These are phyloP conservation scores for Tillus elongatus DNA, from an alignment of 2,888 invertebrate species.

Conservation along the genomic window DNA sequence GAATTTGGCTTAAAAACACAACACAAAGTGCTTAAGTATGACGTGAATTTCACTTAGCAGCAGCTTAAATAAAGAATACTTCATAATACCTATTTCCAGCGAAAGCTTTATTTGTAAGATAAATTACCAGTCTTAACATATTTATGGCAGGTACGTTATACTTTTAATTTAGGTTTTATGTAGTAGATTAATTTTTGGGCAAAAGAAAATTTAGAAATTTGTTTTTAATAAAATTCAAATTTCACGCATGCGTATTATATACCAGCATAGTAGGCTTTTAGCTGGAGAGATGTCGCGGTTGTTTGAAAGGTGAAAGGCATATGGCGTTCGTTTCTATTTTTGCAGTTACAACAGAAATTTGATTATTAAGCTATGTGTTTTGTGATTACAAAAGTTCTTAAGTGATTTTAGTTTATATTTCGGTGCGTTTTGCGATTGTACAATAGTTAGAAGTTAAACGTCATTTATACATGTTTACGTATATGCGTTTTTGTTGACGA, in stretches of 20 bases:
- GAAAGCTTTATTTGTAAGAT: no score
- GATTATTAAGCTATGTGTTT: conserved; percentile 24
- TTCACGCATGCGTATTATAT: not conserved
- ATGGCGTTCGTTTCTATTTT: conserved; percentile 37
- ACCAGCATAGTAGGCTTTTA: not conserved
- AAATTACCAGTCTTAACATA: no score
- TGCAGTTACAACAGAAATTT: conserved; percentile 29
- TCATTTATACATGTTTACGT: conserved; percentile 29
- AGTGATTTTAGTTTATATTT: conserved; percentile 23
- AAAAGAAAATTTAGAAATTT: conserved; percentile 1
- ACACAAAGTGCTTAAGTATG: no score
- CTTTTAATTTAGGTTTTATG: no score
- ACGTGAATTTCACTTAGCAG: no score
- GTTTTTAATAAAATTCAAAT: not conserved
- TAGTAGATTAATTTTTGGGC: no score
- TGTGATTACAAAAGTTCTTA: conserved; percentile 24
- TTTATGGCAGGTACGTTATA: no score
- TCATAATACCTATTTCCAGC: no score
- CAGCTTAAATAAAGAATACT: no score
- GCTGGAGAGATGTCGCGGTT: conserved; percentile 8
- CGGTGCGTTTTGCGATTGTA: conserved; percentile 20
- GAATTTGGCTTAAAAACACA: no score
- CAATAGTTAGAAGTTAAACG: no score
- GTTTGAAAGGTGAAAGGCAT: conserved; percentile 32
- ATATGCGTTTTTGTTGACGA: conserved; percentile 35